Evolutionary conservation across 2,888 invertebrate genomes (phyloP), one percentile per base, ranked within the genome.

Genomic region (Ctenicera cuprea): DNA sequence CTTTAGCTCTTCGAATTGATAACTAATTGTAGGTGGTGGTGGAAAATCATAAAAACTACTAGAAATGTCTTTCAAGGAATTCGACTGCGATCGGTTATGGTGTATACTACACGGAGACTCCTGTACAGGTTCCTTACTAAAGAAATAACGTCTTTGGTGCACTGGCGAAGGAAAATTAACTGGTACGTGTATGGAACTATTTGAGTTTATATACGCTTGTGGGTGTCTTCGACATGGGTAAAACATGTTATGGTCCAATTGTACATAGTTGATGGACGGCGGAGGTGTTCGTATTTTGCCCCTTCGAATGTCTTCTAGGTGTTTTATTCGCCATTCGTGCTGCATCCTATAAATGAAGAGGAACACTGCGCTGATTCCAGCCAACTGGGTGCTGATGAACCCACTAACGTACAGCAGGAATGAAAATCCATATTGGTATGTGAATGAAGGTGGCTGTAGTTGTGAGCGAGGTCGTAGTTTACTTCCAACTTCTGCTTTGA

Each of bases 401-500:
- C 96, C 96, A 81, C 93, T 91, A 52, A 96, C 93, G 85, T 96
- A 95, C 45, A 96, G 89, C 65, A 95, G 91, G 86, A 97, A 96
- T 74, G 95, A 95, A 87, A 94, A 95, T 61, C 97, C 97, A 86
- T 97, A 97, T 82, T 91, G 91, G 86, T 95, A 96, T 71, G 93
- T 94, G 89, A 96, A 95, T 66, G 93, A 89, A 0, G 96, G 93
- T 45, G 93, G 93, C 83, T 94, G 92, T 73, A 94, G 91, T 64
- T 93, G 90, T 18, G 95, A 94, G 84, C 93, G 91, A 73, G 96
- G 93, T 75, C 95, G 91, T 73, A 97, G 89, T 87, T 97, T 97
- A 83, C 94, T 93, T 52, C 96, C 96, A 54, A 97, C 91, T 90
- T 97, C 96, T 9, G 96, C 94, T 87, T 97, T 97, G 86, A 97